These are phyloP conservation scores for Hedya salicella DNA, from an alignment of 2,888 invertebrate species.

Conservation along the genomic window DNA sequence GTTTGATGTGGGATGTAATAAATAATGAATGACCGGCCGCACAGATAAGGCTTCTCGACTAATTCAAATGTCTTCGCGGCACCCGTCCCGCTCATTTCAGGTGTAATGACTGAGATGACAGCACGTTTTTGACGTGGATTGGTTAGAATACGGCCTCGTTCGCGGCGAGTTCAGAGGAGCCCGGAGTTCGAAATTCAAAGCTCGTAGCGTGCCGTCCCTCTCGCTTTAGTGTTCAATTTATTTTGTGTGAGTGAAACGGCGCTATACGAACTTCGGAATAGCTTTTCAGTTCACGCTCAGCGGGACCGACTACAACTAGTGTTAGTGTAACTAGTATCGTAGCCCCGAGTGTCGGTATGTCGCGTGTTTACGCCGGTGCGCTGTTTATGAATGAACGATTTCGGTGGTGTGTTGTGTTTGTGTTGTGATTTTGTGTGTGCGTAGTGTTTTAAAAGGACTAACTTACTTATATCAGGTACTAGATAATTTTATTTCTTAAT, in stretches of 20 bases:
- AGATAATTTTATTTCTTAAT: not conserved
- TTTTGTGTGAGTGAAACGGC: too few species aligned
- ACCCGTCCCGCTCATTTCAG: slow-evolving; percentile 9
- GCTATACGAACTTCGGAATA: too few species aligned
- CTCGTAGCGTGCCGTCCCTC: too few species aligned
- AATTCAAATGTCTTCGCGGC: slow-evolving; percentile 20
- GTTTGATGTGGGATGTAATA: slow-evolving; percentile 45
- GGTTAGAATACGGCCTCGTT: slow-evolving; percentile 14
- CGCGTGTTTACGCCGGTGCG: slow-evolving; percentile 17
- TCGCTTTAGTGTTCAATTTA: too few species aligned
- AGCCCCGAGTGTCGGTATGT: not conserved
- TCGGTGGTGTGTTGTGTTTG: slow-evolving; percentile 4
- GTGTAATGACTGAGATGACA: slow-evolving; percentile 11
- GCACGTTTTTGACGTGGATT: not conserved
- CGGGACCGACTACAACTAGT: slow-evolving; percentile 42
- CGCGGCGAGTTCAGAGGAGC: too few species aligned
- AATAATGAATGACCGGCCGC: slow-evolving; percentile 54
- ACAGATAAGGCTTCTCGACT: slow-evolving; percentile 52
- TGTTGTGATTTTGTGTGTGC: not conserved
- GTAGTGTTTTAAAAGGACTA: not conserved
- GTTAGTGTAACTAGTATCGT: slow-evolving; percentile 13
- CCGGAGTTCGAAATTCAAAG: too few species aligned
- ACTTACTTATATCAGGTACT: not conserved
- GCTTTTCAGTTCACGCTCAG: slow-evolving; percentile 53
- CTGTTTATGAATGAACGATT: not conserved